These are phyloP conservation scores for Fopius arisanus DNA, from an alignment of 1,140 invertebrate species.

Conservation along the genomic window DNA sequence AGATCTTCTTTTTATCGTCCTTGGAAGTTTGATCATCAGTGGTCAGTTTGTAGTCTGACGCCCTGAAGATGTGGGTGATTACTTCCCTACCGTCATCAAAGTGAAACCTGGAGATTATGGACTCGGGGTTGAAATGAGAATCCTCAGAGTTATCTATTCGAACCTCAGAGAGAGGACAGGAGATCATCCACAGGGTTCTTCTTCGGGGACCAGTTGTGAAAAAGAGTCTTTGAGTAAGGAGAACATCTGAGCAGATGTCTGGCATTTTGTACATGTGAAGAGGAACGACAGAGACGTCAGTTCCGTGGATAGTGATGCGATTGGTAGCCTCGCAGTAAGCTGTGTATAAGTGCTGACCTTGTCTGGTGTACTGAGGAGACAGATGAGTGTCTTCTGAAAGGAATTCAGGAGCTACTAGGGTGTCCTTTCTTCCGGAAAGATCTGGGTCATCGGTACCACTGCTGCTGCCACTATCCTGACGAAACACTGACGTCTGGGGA, in stretches of 20 bases:
- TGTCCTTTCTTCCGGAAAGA: constrained; percentile 33
- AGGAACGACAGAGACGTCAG: constrained; percentile 71
- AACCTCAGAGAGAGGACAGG: constrained; percentile 70
- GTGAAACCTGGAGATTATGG: constrained; percentile 66
- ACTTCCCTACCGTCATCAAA: constrained; percentile 64
- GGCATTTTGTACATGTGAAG: constrained; percentile 77
- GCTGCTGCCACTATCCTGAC: constrained; percentile 45
- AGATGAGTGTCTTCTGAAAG: constrained; percentile 60
- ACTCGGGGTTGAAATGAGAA: constrained; percentile 67
- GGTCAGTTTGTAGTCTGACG: constrained; percentile 54
- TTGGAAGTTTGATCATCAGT: constrained; percentile 43
- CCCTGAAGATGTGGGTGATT: constrained; percentile 62
- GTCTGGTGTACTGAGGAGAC: constrained; percentile 61
- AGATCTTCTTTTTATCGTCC: constrained; percentile 51
- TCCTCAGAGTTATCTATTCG: constrained; percentile 65
- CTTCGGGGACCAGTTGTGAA: constrained; percentile 66
- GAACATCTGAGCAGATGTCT: constrained; percentile 63
- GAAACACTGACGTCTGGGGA: background rate
- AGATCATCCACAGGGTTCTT: constrained; percentile 67
- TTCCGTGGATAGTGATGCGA: constrained; percentile 69
- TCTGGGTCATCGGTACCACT: constrained; percentile 43
- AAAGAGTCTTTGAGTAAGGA: constrained; percentile 72
- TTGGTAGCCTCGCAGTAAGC: constrained; percentile 63
- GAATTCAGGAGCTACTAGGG: constrained; percentile 45
- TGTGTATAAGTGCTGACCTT: constrained; percentile 63